phyloP scores from a whole-genome alignment of 1,140 invertebrate species.

The Tenebrio molitor region DNA sequence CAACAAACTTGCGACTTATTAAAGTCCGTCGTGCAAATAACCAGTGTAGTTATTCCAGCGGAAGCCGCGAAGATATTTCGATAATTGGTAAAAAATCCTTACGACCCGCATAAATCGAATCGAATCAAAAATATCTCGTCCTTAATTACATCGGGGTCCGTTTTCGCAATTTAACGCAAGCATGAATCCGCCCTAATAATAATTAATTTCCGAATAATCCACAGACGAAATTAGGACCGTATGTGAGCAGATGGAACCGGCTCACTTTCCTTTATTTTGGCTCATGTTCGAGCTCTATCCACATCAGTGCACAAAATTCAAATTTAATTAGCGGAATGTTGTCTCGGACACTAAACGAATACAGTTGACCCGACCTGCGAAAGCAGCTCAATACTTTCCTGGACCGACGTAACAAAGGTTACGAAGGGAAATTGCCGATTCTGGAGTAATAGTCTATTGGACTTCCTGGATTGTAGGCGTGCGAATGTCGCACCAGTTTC shows the following conservation, averaged over 20 bases:
- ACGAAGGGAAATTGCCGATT: constrained; percentile 34
- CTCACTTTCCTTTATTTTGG: constrained; percentile 29
- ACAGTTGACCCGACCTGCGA: constrained; percentile 27
- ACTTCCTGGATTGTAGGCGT: constrained; percentile 23
- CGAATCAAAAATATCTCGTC: no score
- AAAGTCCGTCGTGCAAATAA: not conserved
- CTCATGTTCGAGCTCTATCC: not conserved
- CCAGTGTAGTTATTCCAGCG: no score
- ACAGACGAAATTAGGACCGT: constrained; percentile 1
- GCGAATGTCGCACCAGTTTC: constrained; percentile 24
- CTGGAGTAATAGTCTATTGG: constrained; percentile 27
- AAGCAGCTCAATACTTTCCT: constrained; percentile 32
- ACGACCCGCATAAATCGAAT: no score
- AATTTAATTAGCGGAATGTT: constrained; percentile 37
- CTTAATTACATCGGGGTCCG: no score
- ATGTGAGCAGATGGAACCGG: constrained; percentile 15
- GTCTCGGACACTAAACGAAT: constrained; percentile 38
- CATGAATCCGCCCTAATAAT: constrained; percentile 1
- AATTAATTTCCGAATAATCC: constrained; percentile 27
- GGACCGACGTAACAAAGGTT: not conserved
- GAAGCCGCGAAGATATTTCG: no score
- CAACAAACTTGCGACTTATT: constrained; percentile 7
- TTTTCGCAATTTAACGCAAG: constrained; percentile 16
- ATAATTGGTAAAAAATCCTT: no score
- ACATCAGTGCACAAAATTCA: constrained; percentile 40